Conservation (phyloP, 2,888 invertebrate genomes). For the Rhamnusium bicolor region DNA sequence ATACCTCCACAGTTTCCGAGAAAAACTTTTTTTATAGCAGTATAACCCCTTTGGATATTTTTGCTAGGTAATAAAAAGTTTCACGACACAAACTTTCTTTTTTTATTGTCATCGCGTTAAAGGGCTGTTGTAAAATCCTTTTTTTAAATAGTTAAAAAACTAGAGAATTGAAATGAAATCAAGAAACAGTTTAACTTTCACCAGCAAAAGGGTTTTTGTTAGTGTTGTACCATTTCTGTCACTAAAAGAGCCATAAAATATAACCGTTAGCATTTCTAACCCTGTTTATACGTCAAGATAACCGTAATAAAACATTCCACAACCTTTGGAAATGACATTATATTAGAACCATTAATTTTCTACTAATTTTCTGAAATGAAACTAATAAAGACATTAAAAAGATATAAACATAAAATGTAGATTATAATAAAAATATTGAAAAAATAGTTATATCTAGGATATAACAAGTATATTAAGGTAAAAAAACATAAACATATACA, state of each 20-base stretch:
- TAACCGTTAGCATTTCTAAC: constrained; percentile 63
- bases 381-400: constrained; percentile 1
- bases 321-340: constrained; percentile 12
- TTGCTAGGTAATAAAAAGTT: constrained; percentile 57
- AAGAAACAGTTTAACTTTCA: constrained; percentile 60
- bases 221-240: constrained; percentile 47
- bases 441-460: no score
- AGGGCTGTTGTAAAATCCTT: constrained; percentile 60
- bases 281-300: constrained; percentile 61
- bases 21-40: constrained; percentile 42
- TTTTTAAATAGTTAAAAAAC: constrained; percentile 59
- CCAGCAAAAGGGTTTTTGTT: constrained; percentile 56
- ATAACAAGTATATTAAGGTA: no score
- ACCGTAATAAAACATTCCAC: constrained; percentile 59
- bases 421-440: not conserved
- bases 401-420: not conserved
- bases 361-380: constrained; percentile 5
- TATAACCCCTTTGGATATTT: constrained; percentile 50
- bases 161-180: constrained; percentile 49
- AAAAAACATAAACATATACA: no score
- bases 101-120: constrained; percentile 53
- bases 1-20: constrained; percentile 33
- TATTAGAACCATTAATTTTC: constrained; percentile 1
- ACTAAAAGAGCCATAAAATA: constrained; percentile 63
- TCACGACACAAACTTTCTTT: constrained; percentile 59